Evolutionary conservation across 2,888 invertebrate genomes (phyloP).

Genomic region (Gortyna flavago): DNA sequence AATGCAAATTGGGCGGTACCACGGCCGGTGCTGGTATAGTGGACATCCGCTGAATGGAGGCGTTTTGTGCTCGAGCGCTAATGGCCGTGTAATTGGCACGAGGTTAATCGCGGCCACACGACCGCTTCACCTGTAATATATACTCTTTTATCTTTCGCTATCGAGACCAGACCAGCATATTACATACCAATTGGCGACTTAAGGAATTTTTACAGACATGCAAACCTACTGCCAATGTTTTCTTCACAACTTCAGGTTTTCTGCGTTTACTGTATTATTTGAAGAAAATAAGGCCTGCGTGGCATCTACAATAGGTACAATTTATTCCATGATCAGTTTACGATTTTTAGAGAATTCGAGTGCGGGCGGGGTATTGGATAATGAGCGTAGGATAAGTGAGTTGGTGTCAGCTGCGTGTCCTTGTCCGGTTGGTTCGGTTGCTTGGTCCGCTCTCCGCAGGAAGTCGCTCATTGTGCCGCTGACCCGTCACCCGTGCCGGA

Average conservation of each 20-base stretch:
- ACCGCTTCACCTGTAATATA: conserved; percentile 60
- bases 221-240: background rate
- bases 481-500: conserved; percentile 84
- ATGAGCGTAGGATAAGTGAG: conserved; percentile 73
- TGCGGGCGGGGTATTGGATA: conserved; percentile 56
- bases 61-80: conserved; percentile 85
- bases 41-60: conserved; percentile 86
- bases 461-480: conserved; percentile 85
- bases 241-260: background rate
- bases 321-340: conserved; percentile 7
- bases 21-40: conserved; percentile 70
- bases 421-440: conserved; percentile 75
- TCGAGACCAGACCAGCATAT: conserved; percentile 20
- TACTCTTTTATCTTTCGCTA: conserved; percentile 71
- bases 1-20: conserved; percentile 84
- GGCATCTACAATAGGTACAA: background rate
- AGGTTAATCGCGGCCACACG: conserved; percentile 79
- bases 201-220: background rate
- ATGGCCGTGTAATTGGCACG: conserved; percentile 87
- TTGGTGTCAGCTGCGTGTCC: conserved; percentile 82
- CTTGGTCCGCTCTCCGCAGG: conserved; percentile 80
- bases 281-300: background rate
- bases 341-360: conserved; percentile 27
- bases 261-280: background rate
- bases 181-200: conserved; percentile 9